phyloP scores from a whole-genome alignment of 2,113 vertebrate genomes.

The Cacatua alba region DNA sequence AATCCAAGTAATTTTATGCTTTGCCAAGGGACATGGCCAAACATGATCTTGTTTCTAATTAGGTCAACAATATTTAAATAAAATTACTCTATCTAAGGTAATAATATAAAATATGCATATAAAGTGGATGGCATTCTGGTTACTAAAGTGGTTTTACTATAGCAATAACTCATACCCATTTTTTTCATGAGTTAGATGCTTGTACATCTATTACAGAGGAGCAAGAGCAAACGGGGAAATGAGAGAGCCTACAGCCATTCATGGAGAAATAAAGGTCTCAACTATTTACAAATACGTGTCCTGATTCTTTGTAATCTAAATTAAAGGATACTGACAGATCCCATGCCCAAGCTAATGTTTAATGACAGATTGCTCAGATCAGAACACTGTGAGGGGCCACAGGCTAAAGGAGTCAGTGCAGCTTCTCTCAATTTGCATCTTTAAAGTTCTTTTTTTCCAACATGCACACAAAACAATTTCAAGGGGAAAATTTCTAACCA shows the following conservation, averaged over 20 bases:
- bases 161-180: constrained; percentile 8
- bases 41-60: constrained; percentile 19
- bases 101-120: constrained; percentile 9
- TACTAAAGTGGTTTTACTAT: constrained; percentile 16
- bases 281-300: constrained; percentile 46
- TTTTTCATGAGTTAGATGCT: background rate
- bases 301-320: background rate
- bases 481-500: background rate
- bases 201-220: background rate
- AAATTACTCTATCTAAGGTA: background rate
- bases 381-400: background rate
- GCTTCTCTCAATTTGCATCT: background rate
- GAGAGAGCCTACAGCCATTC: background rate
- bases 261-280: constrained; percentile 37
- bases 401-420: constrained; percentile 39
- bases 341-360: constrained; percentile 29
- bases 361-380: constrained; percentile 63
- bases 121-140: background rate
- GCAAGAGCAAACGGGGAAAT: background rate
- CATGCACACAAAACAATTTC: constrained; percentile 7
- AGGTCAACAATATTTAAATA: constrained; percentile 49
- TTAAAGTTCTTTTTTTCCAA: background rate
- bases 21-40: background rate
- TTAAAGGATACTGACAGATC: constrained; percentile 53
- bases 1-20: background rate